Conservation (phyloP, 2,797 vertebrate genomes). For the Eulemur coronatus region DNA sequence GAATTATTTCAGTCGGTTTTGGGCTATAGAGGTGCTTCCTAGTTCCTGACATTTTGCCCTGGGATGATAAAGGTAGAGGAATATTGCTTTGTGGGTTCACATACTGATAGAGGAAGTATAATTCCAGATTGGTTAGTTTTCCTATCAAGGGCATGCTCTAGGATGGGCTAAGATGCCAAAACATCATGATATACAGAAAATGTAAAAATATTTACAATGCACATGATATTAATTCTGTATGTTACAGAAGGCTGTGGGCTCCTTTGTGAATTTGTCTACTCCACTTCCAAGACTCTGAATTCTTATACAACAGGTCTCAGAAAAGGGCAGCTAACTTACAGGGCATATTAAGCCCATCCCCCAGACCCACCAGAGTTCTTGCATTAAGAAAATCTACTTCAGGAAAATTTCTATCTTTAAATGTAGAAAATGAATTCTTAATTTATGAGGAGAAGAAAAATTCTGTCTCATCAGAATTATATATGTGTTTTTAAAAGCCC, state of each 20-base stretch:
- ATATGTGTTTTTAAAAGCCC: neutral
- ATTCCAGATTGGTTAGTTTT: too few species aligned
- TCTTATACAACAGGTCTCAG: neutral
- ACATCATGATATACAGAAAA: neutral
- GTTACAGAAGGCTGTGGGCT: neutral
- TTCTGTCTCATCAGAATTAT: neutral
- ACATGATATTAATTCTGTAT: neutral
- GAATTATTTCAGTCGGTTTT: neutral
- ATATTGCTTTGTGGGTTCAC: neutral
- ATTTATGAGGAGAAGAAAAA: neutral
- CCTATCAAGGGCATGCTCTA: too few species aligned
- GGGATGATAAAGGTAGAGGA: neutral
- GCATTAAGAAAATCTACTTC: neutral
- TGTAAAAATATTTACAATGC: neutral
- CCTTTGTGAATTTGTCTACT: neutral
- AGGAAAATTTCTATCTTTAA: neutral
- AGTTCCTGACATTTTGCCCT: neutral
- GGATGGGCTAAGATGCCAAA: neutral
- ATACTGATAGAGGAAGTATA: neutral
- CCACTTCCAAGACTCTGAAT: neutral
- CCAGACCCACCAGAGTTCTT: neutral
- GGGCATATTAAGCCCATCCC: accelerated
- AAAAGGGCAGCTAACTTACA: neutral
- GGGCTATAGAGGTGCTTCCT: neutral
- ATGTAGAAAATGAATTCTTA: neutral